Evolutionary conservation across 2,888 invertebrate species (phyloP).

Genomic region (Mesorhabditis sp.): DNA sequence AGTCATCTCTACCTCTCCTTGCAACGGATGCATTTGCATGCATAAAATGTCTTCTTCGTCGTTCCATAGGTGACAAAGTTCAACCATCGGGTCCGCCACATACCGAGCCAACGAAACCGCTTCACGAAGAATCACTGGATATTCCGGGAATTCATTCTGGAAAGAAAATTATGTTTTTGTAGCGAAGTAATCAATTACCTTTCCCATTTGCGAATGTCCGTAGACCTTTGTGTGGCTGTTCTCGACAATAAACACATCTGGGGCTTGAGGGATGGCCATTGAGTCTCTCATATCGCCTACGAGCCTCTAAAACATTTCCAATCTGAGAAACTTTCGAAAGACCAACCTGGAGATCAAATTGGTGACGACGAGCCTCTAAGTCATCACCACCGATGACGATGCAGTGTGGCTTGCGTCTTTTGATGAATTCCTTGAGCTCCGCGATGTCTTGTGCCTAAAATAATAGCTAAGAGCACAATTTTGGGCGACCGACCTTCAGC

Average conservation of each 20-base stretch:
- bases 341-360: constrained; percentile 17
- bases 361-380: constrained; percentile 38
- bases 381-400: constrained; percentile 84
- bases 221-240: constrained; percentile 5
- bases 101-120: constrained; percentile 87
- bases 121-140: constrained; percentile 79
- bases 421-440: constrained; percentile 68
- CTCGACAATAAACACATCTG: neutral
- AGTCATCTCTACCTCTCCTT: constrained; percentile 58
- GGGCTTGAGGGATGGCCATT: neutral
- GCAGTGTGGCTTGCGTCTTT: constrained; percentile 86
- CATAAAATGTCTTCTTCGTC: constrained; percentile 93
- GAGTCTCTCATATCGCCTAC: neutral
- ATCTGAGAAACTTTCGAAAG: neutral
- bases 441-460: constrained; percentile 43
- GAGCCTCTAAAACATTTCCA: neutral
- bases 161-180: constrained; percentile 7
- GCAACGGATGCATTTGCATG: constrained; percentile 81
- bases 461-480: neutral
- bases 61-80: constrained; percentile 91
- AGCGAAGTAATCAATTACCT: neutral
- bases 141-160: constrained; percentile 43
- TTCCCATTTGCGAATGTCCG: neutral
- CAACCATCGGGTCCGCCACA: constrained; percentile 89
- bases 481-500: neutral